Percentiles rank a stretch among this genome's conserved stretches.
phyloP scores from a whole-genome alignment of 2,888 invertebrate genomes.

The Reticulitermes lucifugus region DNA sequence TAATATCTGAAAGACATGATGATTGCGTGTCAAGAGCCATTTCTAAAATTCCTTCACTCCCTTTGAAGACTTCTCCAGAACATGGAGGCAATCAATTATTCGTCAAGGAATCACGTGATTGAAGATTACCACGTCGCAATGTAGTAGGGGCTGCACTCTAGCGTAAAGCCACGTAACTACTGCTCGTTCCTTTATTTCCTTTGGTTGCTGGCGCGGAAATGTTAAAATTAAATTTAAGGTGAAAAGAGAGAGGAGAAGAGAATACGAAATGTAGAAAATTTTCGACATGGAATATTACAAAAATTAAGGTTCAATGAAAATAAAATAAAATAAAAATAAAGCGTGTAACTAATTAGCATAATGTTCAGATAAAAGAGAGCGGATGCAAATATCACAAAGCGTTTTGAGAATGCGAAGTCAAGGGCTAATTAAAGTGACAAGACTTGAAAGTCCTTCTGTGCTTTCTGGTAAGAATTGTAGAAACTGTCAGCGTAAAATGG shows the following conservation, averaged over 20 bases:
- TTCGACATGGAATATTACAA: constrained; percentile 33
- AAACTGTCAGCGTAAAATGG: no score
- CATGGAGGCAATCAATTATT: constrained; percentile 32
- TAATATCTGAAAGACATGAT: not conserved
- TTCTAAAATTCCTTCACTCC: constrained; percentile 8
- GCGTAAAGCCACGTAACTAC: constrained; percentile 34
- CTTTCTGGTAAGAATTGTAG: not conserved
- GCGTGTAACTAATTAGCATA: constrained; percentile 20
- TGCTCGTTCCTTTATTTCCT: constrained; percentile 32
- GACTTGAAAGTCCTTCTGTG: not conserved
- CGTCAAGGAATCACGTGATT: constrained; percentile 35
- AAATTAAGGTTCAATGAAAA: constrained; percentile 17
- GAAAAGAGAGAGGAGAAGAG: constrained; percentile 24
- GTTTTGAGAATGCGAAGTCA: not conserved
- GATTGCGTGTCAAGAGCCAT: not conserved
- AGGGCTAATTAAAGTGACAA: constrained; percentile 3
- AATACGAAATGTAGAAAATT: constrained; percentile 30
- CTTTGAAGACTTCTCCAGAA: constrained; percentile 23
- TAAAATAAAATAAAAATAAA: not conserved
- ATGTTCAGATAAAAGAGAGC: constrained; percentile 22
- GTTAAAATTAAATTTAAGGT: constrained; percentile 33
- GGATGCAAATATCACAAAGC: constrained; percentile 7
- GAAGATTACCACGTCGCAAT: constrained; percentile 28
- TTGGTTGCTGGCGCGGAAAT: constrained; percentile 19
- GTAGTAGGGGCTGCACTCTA: constrained; percentile 33